Evolutionary conservation across 2,888 invertebrate genomes (phyloP).

Genomic region (Hetaerina titia): DNA sequence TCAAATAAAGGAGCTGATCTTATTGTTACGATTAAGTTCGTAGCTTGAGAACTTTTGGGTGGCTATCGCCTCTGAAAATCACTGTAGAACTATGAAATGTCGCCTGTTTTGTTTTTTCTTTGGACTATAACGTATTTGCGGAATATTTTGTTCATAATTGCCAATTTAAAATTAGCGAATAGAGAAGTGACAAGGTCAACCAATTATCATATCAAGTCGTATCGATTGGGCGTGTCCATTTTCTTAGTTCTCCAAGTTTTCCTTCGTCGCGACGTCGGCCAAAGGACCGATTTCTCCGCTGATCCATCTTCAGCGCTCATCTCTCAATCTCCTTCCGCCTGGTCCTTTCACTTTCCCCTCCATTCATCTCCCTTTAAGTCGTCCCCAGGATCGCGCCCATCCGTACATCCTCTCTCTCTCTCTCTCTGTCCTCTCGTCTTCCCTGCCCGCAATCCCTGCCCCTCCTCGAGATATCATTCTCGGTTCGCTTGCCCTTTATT

Average conservation of each 20-base stretch:
- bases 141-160: no score
- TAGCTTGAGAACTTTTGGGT: no score
- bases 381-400: no score
- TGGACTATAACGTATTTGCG: no score
- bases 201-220: not conserved
- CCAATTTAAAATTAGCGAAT: not conserved
- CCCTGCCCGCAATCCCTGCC: not conserved
- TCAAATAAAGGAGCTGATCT: no score
- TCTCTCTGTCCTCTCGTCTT: not conserved
- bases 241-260: not conserved
- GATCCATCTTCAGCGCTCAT: not conserved
- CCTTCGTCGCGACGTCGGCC: not conserved
- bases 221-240: not conserved
- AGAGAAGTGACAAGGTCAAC: not conserved
- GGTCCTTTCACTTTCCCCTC: not conserved
- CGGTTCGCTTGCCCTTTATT: conserved; percentile 3
- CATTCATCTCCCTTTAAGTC: not conserved
- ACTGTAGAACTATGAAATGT: no score
- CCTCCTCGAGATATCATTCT: not conserved
- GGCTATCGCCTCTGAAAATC: no score
- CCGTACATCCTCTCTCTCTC: not conserved
- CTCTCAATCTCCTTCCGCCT: not conserved
- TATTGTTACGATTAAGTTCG: no score
- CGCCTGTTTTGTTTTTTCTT: no score
- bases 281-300: not conserved